These are phyloP conservation scores for Pangasianodon hypophthalmus DNA, from an alignment of 2,113 vertebrate species.

Conservation along the genomic window DNA sequence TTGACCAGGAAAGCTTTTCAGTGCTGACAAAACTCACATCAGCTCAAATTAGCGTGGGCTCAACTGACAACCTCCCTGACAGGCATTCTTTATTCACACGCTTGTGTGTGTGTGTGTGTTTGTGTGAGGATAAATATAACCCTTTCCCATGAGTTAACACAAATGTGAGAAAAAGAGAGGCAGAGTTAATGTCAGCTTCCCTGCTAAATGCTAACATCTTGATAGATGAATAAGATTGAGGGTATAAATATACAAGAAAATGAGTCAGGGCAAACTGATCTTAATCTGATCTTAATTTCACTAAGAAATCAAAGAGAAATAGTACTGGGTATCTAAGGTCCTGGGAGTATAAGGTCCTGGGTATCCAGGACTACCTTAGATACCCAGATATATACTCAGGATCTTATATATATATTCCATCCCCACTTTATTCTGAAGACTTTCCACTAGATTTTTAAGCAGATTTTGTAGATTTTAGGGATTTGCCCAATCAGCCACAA, in stretches of 20 bases:
- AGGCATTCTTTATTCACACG: conserved; percentile 5
- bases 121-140: conserved; percentile 3
- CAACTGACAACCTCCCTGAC: neutral
- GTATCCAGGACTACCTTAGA: neutral
- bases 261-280: neutral
- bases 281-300: neutral
- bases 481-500: too few relatives aligned
- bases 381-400: too few relatives aligned
- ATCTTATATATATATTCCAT: too few relatives aligned
- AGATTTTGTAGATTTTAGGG: too few relatives aligned
- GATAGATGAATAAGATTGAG: neutral
- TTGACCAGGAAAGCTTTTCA: neutral
- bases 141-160: conserved; percentile 3
- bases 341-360: neutral
- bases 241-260: neutral
- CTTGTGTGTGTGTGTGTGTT: conserved; percentile 5
- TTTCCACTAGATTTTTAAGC: too few relatives aligned
- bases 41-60: conserved; percentile 9
- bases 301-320: neutral
- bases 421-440: too few relatives aligned
- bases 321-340: neutral
- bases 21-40: conserved; percentile 25
- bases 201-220: conserved; percentile 2
- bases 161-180: neutral
- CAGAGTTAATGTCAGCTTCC: neutral